Evolutionary conservation across 2,888 invertebrate genomes (phyloP), one percentile per base, ranked within the genome.

Genomic region (Pollenia labialis): DNA sequence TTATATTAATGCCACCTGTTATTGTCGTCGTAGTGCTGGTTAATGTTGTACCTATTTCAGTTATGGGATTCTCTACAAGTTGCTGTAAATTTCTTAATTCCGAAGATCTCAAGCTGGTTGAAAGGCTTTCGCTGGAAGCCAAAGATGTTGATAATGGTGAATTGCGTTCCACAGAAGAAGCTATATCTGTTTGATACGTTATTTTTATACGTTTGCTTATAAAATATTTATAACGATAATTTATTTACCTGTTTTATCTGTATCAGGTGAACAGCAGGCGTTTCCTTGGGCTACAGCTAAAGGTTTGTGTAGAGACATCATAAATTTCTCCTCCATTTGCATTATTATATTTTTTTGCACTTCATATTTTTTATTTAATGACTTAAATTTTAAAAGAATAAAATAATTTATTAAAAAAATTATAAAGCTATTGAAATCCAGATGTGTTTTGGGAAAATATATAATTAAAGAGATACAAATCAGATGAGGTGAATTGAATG

Each of bases 121-220:
- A 93, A 12, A 93, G 90, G 54, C 92, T 93, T 69, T 94, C 94
- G 81, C 95, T 95, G 1, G 95, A 95, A 44, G 95, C 95, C 87
- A 96, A 91, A 66, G 95, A 96, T 11, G 94, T 94, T 9, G 95
- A 95, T 46, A 96, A 91, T 23, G 95, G 95, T 12, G 95, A 95
- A 80, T 95, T 95, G 84, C 94, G 94, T 81, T 93, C 93, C 88
- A 93, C 93, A 2, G 94, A 94, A 50, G 94, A 94, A 74, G 94
- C 94, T 52, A 94, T 93, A 89, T 95, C 94, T 92, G 68, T 18
- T 66, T 44, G 68, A 44, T 23, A 23, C 54, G n/a, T 4, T 50
- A 46, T 18, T 32, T 52, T 18, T 0, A 56, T 46, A 69, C 32
- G 32, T 32, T 32, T 32, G 32, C 0, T 32, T 32, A 32, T 6